These are phyloP conservation scores for Linnaemya vulpina DNA, from an alignment of 2,888 invertebrate species.

Conservation along the genomic window DNA sequence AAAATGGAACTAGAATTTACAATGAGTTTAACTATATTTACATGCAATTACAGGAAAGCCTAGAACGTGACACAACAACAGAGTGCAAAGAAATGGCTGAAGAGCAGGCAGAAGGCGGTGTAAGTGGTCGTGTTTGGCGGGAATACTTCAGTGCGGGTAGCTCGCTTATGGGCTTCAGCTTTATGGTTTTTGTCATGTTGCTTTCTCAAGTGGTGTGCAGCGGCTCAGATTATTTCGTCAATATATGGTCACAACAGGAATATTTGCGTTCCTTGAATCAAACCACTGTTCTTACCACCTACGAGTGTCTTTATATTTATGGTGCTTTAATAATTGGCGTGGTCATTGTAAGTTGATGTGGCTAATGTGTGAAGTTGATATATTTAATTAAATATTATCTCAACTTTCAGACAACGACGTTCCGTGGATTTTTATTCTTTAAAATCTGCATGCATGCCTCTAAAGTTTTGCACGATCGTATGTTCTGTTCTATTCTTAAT, in stretches of 20 bases:
- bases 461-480: constrained; percentile 90
- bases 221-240: constrained; percentile 86
- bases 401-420: constrained; percentile 83
- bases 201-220: constrained; percentile 85
- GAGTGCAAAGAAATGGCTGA: constrained; percentile 81
- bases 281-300: constrained; percentile 78
- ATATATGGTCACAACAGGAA: constrained; percentile 85
- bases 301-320: constrained; percentile 82
- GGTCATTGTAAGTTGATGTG: constrained; percentile 76
- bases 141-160: constrained; percentile 84
- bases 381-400: not conserved
- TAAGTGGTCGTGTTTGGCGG: constrained; percentile 82
- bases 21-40: not conserved
- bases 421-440: constrained; percentile 88
- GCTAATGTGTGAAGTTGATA: not conserved
- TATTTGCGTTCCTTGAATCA: constrained; percentile 78
- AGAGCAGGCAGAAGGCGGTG: constrained; percentile 82
- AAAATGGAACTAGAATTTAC: not conserved
- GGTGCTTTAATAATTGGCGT: constrained; percentile 81
- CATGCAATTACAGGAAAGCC: constrained; percentile 75
- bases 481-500: constrained; percentile 91
- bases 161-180: constrained; percentile 82
- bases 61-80: constrained; percentile 75
- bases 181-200: constrained; percentile 84
- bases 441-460: constrained; percentile 90